Percentiles rank a stretch among this genome's conserved stretches.
These are phyloP conservation scores for Batillaria attramentaria DNA, from an alignment of 1,140 invertebrate species.

Conservation along the genomic window DNA sequence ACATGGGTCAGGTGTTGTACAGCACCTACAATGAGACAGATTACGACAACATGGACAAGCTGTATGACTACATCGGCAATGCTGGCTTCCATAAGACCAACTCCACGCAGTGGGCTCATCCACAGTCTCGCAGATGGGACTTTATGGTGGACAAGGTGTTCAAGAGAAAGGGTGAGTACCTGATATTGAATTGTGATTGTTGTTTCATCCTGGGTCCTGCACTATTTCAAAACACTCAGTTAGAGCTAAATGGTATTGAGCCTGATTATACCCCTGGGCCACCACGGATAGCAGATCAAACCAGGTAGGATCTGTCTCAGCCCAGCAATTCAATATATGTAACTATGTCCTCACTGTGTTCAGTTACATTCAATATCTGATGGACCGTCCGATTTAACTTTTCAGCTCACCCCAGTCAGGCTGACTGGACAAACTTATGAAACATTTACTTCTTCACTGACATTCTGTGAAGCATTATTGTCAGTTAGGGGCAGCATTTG, in stretches of 20 bases:
- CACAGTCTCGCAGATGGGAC: constrained; percentile 53
- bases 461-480: too few species aligned
- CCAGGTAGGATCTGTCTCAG: too few species aligned
- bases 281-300: too few species aligned
- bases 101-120: constrained; percentile 52
- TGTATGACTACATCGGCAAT: constrained; percentile 52
- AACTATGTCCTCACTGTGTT: too few species aligned
- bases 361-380: too few species aligned
- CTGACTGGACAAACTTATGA: too few species aligned
- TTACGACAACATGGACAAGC: constrained; percentile 54
- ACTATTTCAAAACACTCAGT: not conserved
- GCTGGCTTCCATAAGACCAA: constrained; percentile 62
- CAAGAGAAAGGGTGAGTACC: constrained; percentile 42
- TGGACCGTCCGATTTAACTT: too few species aligned
- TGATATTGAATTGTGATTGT: not conserved
- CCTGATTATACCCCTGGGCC: too few species aligned
- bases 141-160: constrained; percentile 42
- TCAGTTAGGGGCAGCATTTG: too few species aligned
- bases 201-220: not conserved
- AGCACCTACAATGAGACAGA: constrained; percentile 60
- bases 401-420: too few species aligned
- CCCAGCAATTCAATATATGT: too few species aligned
- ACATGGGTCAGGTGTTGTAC: constrained; percentile 55
- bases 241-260: not conserved
- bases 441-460: too few species aligned